Base-by-base conservation (phyloP, 2,113 vertebrate genomes). In the Chrysemys picta region DNA sequence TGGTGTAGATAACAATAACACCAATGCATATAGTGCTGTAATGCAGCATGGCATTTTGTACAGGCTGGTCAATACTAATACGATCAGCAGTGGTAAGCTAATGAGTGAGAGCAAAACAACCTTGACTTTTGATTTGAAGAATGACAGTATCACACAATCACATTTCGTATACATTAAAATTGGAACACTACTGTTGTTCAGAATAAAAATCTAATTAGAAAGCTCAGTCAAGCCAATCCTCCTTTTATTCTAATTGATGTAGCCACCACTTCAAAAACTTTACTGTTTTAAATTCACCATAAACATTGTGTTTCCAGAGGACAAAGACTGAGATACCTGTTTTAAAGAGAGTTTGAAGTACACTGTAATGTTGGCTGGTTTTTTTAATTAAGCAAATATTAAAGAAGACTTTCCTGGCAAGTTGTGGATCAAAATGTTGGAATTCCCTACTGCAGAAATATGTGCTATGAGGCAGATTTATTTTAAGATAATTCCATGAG, bases 391-490 rank as follows among this genome's bases (percentile, higher is more conserved):
- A 47, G 5, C 53, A 52, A 47, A 47, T 59, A 59, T 2, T 57
- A 76, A 54, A 87, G 42, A 24, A 56, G 0, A 31, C 9, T 56
- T 82, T 62, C 19, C 57, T 94, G 38, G 49, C 8, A 93, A 87
- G 85, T 65, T 94, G 91, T 85, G 93, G 94, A 93, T 82, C 79
- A 93, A 96, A 94, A 92, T 94, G 84, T 79, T 89, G 93, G 88
- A 47, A 91, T 93, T 95, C 85, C 80, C 13, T 90, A 69, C 54
- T 72, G 47, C 27, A 82, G 45, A 89, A 65, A 91, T 75, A 78
- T 83, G 59, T 91, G 82, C 59, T 85, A 49, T 90, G 56, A 96
- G 92, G 76, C 81, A 93, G 75, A 83, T 6, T 50, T 49, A 87
- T 83, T 84, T 90, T 89, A 82, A 93, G 87, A 96, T 96, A 97